phyloP scores from a whole-genome alignment of 35 echinoderm and acorn worm species.

The Lytechinus pictus region DNA sequence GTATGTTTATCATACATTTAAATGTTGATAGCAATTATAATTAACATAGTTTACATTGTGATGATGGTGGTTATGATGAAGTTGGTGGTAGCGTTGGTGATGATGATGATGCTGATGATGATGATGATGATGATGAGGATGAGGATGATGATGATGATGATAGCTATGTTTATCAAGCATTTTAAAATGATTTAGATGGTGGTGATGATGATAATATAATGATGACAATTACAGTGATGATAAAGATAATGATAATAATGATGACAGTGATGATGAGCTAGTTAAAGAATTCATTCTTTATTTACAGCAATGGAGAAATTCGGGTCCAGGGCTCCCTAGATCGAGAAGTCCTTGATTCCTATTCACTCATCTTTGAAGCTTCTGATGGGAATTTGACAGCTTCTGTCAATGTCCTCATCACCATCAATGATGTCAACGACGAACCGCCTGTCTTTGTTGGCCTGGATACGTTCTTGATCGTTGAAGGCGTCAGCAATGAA shows the following conservation, averaged over 20 bases:
- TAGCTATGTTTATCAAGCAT: neutral
- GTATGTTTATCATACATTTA: slow-evolving; percentile 34
- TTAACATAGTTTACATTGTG: too few relatives aligned
- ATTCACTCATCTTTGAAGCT: slow-evolving; percentile 65
- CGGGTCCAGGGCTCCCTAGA: slow-evolving; percentile 55
- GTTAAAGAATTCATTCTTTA: neutral
- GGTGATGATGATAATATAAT: neutral
- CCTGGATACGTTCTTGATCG: slow-evolving; percentile 66
- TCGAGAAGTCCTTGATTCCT: slow-evolving; percentile 59
- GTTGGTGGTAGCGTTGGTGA: too few relatives aligned
- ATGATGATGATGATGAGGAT: neutral
- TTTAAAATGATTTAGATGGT: neutral
- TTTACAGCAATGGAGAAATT: slow-evolving; percentile 72
- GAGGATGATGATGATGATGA: neutral
- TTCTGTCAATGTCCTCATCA: slow-evolving; percentile 46
- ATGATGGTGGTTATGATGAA: too few relatives aligned
- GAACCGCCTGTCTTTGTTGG: slow-evolving; percentile 70
- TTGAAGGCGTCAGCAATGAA: slow-evolving; percentile 57
- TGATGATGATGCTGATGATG: too few relatives aligned
- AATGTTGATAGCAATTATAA: too few relatives aligned
- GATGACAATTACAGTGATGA: neutral
- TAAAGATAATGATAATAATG: neutral
- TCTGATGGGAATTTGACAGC: slow-evolving; percentile 61
- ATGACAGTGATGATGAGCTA: neutral
- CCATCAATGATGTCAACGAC: slow-evolving; percentile 76